Evolutionary conservation across 2,113 vertebrate species (phyloP).

Genomic region (Corythoichthys intestinalis): DNA sequence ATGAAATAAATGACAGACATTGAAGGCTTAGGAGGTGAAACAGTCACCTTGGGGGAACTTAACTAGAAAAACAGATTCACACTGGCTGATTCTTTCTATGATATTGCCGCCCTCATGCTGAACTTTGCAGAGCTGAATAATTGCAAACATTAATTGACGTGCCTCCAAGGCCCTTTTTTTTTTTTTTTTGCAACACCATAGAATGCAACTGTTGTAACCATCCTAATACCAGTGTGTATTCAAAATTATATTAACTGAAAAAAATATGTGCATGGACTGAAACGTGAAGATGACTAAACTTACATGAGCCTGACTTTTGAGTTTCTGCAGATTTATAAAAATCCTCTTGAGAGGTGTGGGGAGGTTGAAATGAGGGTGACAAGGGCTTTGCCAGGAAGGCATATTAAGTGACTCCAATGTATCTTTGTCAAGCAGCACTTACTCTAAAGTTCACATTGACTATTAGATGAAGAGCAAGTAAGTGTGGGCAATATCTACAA

Average conservation of each 20-base stretch:
- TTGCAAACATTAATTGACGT: constrained; percentile 60
- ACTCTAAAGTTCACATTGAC: constrained; percentile 15
- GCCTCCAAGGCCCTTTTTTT: constrained; percentile 43
- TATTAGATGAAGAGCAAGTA: constrained; percentile 9
- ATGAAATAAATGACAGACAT: constrained; percentile 50
- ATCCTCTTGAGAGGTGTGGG: neutral
- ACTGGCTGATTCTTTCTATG: constrained; percentile 42
- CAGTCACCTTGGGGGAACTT: constrained; percentile 44
- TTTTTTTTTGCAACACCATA: constrained; percentile 43
- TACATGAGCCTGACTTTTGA: constrained; percentile 4
- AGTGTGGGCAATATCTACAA: constrained; percentile 10
- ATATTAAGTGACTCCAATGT: constrained; percentile 9
- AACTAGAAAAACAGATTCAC: constrained; percentile 43
- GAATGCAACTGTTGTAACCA: constrained; percentile 17
- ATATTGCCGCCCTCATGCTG: constrained; percentile 54
- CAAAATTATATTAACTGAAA: constrained; percentile 35
- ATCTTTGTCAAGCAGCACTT: constrained; percentile 13
- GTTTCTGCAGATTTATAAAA: constrained; percentile 11
- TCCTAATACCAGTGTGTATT: constrained; percentile 25
- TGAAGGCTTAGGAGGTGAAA: constrained; percentile 32
- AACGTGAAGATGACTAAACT: constrained; percentile 15
- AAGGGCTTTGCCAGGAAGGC: constrained; percentile 20
- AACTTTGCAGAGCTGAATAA: constrained; percentile 58
- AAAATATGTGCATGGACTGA: constrained; percentile 11
- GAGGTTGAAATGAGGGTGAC: constrained; percentile 17